Base-by-base conservation (phyloP, 2,888 invertebrate genomes). In the Drosophila mulleri region DNA sequence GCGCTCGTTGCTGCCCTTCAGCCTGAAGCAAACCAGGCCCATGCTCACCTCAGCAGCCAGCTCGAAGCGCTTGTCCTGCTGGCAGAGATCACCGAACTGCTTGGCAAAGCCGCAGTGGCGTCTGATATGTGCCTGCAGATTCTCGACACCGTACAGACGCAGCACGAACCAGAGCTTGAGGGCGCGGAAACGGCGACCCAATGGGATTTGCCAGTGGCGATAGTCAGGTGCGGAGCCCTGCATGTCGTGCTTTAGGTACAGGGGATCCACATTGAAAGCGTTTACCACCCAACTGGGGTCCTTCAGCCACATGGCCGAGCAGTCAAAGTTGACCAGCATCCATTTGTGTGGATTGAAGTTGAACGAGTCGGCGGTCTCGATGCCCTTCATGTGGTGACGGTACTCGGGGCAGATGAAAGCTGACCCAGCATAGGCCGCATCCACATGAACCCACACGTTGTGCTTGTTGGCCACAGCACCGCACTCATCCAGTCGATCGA, bases 271-370 rank as follows among this genome's bases (percentile, higher is more conserved):
- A 82, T 98, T 99, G 93, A 99, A 97, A 0, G 99, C 98, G 88
- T 98, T 96, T 0, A 98, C 97, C 63, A 99, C 95, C 94, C 97
- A 97, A 56, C 96, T 95, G 74, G 97, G 97, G 90, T 97, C 95
- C 89, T 97, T 97, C 5, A 98, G 94, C 99, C 99, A 99, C 97
- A 99, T 96, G 0, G 99, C 96, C 14, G 99, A 99, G 92, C 99
- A 99, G 93, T 99, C 99, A 88, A 99, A 99, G 93, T 98, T 99
- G n/a, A 99, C 98, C 80, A 99, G 93, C 95, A 99, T 94, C 99
- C 99, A 99, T 93, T 99, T 99, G 93, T 99, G 99, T 0, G 99
- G 99, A 92, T 99, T 99, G 91, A 99, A 98, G 93, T 99, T 99
- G 92, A 99, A 98, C 0, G 99, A 99, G 90, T 98, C 97, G 0